Evolutionary conservation across 2,888 invertebrate genomes (phyloP), one percentile per base, ranked within the genome.

Genomic region (Chrysolina americana): DNA sequence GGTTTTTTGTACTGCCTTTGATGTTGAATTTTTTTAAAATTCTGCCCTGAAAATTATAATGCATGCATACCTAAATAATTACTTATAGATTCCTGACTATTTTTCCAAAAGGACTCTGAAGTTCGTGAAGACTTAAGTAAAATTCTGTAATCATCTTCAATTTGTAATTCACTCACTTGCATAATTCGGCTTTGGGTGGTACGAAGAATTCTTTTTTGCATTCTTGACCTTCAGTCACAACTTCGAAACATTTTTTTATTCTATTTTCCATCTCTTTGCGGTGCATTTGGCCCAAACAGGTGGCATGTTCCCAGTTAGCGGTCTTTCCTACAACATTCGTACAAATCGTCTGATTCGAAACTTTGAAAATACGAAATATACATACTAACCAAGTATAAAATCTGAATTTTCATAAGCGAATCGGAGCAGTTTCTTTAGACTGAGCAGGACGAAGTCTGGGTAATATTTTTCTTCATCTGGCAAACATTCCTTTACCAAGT

Each of bases 331-430:
- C 2, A 53, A 53, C 4, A 53, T 28, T 28, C 2, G 5, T 28
- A 5, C 2, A 28, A 28, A 28, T 28, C 28, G n/a, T 28, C 28
- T 28, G 5, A 28, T 5, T 5, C 28, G 28, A 28, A 3, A 28
- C 28, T 28, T 5, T 5, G 28, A 28, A 28, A 28, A 28, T 28
- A 28, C 2, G 28, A 28, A 28, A 8, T 8, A 15, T 15, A 47
- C n/a, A 44, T 47, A 53, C 53, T 19, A 11, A 78, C 77, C 48
- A 68, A 28, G 63, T 8, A 70, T 17, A n/a, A 66, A 41, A 41
- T 72, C 65, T 9, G 19, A 11, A 64, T 77, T 68, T 21, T 69
- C 69, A 65, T 79, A 78, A 11, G 53, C 48, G 70, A 79, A 78
- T 21, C 56, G 65, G 15, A 69, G 44, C 1, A 78, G 19, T 3